These are phyloP conservation scores for Chydorus sphaericus DNA, from an alignment of 2,888 invertebrate genomes.

Conservation along the genomic window DNA sequence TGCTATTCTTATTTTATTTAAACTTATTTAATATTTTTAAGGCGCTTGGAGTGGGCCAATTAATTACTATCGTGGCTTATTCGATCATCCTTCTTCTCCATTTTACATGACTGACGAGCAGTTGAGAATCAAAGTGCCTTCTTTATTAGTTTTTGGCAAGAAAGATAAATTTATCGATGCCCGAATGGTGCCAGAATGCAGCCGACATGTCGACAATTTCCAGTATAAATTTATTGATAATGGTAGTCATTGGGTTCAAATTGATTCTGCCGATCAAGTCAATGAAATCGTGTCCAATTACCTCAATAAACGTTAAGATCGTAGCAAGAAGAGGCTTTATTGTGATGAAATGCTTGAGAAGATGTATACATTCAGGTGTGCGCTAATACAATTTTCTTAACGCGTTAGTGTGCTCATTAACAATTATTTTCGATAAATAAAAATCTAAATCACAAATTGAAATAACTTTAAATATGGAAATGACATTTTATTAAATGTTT, in stretches of 20 bases:
- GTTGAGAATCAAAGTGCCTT: slow-evolving; percentile 27
- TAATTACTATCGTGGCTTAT: slow-evolving; percentile 37
- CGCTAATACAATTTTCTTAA: too few species aligned
- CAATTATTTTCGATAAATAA: too few species aligned
- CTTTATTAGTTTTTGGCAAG: slow-evolving; percentile 31
- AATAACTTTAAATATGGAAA: too few species aligned
- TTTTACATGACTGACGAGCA: neutral
- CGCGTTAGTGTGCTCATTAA: too few species aligned
- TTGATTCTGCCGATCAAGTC: slow-evolving; percentile 38
- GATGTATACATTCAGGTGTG: too few species aligned
- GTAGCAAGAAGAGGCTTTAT: too few species aligned
- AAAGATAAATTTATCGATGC: slow-evolving; percentile 32
- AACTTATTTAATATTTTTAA: too few species aligned
- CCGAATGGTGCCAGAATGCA: slow-evolving; percentile 28
- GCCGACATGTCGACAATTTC: slow-evolving; percentile 32
- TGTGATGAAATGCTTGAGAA: too few species aligned
- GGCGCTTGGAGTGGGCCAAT: slow-evolving; percentile 39
- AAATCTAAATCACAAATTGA: too few species aligned
- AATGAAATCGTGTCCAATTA: slow-evolving; percentile 38
- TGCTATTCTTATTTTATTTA: too few species aligned
- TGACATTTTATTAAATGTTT: too few species aligned
- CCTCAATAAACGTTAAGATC: too few species aligned
- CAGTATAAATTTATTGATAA: slow-evolving; percentile 33
- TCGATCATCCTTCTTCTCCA: slow-evolving; percentile 1
- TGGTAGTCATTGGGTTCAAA: slow-evolving; percentile 40